Base-by-base conservation (phyloP, 2,888 invertebrate species). In the Smittia sp. region DNA sequence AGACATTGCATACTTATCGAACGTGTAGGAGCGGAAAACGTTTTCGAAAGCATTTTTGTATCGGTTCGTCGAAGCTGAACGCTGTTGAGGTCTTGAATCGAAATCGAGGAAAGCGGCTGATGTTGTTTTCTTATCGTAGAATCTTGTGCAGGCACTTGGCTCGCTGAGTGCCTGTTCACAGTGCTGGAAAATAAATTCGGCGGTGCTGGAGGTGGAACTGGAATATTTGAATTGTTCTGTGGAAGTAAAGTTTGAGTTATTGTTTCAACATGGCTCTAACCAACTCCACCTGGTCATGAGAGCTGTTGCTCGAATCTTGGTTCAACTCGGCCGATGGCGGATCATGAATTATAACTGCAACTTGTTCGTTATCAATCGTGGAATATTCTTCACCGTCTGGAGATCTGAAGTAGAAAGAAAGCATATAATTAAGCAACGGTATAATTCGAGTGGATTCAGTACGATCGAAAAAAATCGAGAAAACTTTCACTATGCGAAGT, bases 51-150 rank as follows among this genome's bases (percentile, higher is more conserved):
- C 75, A 89, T 87, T 80, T 91, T 87, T 77, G 89, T 88, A 75
- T 89, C 89, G 6, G 90, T 90, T 76, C 93, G 88, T 65, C 93
- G 86, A 75, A 92, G 81, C 81, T 91, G 90, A 0, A 95, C 94
- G 75, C 93, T 91, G 77, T 92, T 90, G 32, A 95, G 85, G 78
- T 95, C 94, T 76, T 93, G 93, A 78, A 90, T 91, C 80, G 93
- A 93, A 80, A 94, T 94, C 72, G 92, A 90, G 0, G 92, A 91
- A n/a, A 94, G 83, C 0, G 93, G 93, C 79, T 93, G 93, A 75
- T 86, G 86, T 73, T 84, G 85, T 76, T 86, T 87, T 62, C 85
- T 82, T 20, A 82, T 81, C 46, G 84, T 83, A 22, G 82, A 78
- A 75, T 84, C 83, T 76, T 80, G 15, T 2, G 6, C 80, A 76